Evolutionary conservation across 2,888 invertebrate genomes (phyloP).

Genomic region (Monoplex corrugatus): DNA sequence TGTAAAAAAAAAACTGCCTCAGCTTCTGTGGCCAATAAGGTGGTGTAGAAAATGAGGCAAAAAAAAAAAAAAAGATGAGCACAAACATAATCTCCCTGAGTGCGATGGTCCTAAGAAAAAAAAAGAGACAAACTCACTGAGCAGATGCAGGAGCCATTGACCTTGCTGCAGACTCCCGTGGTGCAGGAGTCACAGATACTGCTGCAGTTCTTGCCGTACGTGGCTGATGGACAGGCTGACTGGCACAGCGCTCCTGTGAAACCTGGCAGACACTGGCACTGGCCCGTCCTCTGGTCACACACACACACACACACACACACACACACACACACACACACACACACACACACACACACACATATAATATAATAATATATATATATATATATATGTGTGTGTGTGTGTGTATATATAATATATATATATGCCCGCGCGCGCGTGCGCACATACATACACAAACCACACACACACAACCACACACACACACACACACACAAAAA

Average conservation of each 20-base stretch:
- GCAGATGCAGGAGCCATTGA: conserved; percentile 65
- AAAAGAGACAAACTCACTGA: conserved; percentile 53
- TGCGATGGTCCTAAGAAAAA: no score
- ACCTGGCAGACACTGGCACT: conserved; percentile 65
- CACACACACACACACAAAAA: background rate
- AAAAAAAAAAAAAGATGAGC: no score
- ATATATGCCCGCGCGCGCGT: no score
- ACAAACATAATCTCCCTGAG: no score
- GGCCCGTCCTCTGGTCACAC: conserved; percentile 58
- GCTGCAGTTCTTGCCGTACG: conserved; percentile 69
- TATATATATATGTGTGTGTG: no score
- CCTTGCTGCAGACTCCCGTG: conserved; percentile 63
- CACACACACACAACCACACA: background rate
- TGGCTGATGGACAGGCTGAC: conserved; percentile 62
- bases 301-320: conserved; percentile 22
- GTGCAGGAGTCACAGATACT: conserved; percentile 57
- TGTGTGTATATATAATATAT: no score
- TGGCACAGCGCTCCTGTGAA: conserved; percentile 62
- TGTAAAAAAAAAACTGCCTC: no score
- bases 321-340: conserved; percentile 22
- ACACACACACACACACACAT: background rate
- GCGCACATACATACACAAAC: background rate
- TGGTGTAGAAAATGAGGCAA: no score
- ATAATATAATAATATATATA: no score
- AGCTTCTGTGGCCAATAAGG: no score